phyloP scores from a whole-genome alignment of 2,797 vertebrate species.

The Periophthalmus magnuspinnatus region DNA sequence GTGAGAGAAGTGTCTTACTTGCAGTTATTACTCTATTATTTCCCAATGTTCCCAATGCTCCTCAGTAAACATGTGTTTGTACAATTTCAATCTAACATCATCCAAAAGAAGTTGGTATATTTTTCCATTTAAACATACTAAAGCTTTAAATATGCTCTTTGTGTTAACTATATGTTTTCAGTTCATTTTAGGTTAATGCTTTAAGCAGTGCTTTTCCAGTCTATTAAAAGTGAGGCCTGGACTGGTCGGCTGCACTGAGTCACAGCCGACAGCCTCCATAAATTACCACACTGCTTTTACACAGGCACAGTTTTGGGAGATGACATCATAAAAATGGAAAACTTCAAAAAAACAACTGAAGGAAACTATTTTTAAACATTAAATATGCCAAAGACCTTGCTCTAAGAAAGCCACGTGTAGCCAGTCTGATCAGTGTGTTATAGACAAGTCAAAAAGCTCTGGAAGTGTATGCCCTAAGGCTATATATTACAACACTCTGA shows the following conservation, averaged over 20 bases:
- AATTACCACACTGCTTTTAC: conserved; percentile 38
- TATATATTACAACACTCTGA: not conserved
- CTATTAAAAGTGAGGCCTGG: not conserved
- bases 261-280: conserved; percentile 15
- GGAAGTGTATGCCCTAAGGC: not conserved
- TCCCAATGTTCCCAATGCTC: no score
- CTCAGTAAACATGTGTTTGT: no score
- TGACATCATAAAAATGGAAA: conserved; percentile 56
- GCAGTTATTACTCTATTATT: no score
- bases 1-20: no score
- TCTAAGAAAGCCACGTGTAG: conserved; percentile 17
- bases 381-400: conserved; percentile 30
- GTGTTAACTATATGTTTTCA: not conserved
- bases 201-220: conserved; percentile 6
- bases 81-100: no score
- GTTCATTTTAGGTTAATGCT: not conserved
- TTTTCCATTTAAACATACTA: not conserved
- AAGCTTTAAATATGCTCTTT: not conserved
- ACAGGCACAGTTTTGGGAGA: conserved; percentile 40
- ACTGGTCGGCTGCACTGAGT: conserved; percentile 9
- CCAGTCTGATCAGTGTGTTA: conserved; percentile 35
- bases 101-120: no score
- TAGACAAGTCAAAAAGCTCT: not conserved
- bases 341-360: conserved; percentile 40
- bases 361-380: conserved; percentile 75